Evolutionary conservation across 2,113 vertebrate species (phyloP).

Genomic region (Typhlomys cinereus): DNA sequence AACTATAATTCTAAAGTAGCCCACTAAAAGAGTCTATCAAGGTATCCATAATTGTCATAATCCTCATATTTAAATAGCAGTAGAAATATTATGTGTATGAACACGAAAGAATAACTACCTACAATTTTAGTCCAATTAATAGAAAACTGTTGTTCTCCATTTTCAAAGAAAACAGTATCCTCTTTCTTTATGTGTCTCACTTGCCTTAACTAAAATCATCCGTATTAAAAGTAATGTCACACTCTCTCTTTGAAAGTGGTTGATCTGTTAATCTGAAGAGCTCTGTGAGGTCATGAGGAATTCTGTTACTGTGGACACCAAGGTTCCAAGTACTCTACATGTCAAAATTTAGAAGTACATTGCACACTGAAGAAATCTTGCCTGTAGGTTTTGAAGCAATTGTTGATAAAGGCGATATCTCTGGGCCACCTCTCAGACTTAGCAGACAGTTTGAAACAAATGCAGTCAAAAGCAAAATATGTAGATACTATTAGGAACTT

Average conservation of each 20-base stretch:
- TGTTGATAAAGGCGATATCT: neutral
- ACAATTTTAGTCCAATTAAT: neutral
- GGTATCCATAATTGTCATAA: neutral
- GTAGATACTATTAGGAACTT: neutral
- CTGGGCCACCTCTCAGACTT: neutral
- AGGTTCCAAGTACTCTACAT: neutral
- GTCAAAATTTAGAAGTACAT: neutral
- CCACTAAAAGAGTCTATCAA: neutral
- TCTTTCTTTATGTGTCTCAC: neutral
- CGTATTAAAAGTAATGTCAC: neutral
- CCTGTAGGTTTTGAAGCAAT: neutral
- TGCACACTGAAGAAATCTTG: neutral
- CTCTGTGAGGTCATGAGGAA: neutral
- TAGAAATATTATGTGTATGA: neutral
- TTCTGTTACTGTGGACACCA: neutral
- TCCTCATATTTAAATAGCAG: neutral
- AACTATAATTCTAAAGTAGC: neutral
- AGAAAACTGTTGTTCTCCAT: neutral
- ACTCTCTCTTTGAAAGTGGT: neutral
- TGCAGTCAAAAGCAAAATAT: neutral
- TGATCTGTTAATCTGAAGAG: neutral
- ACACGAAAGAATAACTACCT: neutral
- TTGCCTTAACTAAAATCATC: neutral
- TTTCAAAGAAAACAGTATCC: neutral
- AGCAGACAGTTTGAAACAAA: neutral